Percentiles rank a stretch among this genome's conserved stretches.
Conservation (phyloP, 2,888 invertebrate genomes). For the Argyresthia albistria region DNA sequence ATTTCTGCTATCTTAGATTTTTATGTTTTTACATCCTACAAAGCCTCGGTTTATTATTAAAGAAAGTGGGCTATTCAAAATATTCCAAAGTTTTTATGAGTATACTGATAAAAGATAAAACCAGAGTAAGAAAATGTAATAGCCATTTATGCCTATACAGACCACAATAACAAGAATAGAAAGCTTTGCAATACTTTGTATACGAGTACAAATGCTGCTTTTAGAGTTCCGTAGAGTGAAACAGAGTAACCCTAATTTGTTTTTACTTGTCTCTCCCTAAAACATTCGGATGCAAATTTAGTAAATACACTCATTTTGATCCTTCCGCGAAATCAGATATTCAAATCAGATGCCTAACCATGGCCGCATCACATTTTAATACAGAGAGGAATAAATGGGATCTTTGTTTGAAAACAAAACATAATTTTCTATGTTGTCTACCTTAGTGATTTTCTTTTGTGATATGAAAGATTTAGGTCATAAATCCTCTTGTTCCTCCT, state of each 20-base stretch:
- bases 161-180: constrained; percentile 18
- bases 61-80: background rate
- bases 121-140: constrained; percentile 4
- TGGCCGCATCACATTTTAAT: constrained; percentile 5
- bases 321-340: constrained; percentile 32
- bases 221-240: no score
- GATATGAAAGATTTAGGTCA: no score
- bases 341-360: constrained; percentile 11
- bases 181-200: no score
- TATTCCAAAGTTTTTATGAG: constrained; percentile 1
- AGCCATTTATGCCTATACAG: constrained; percentile 16
- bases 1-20: no score
- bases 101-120: background rate
- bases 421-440: no score
- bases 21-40: no score
- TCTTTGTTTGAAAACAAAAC: background rate
- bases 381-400: background rate
- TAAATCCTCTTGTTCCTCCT: no score
- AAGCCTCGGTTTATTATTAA: no score
- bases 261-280: constrained; percentile 11
- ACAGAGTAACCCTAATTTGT: no score
- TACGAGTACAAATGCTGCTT: no score
- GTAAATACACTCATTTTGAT: constrained; percentile 32
- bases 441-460: no score
- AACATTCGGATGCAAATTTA: constrained; percentile 34